These are phyloP conservation scores for Aphidius colemani DNA, from an alignment of 2,888 invertebrate species.

Conservation along the genomic window DNA sequence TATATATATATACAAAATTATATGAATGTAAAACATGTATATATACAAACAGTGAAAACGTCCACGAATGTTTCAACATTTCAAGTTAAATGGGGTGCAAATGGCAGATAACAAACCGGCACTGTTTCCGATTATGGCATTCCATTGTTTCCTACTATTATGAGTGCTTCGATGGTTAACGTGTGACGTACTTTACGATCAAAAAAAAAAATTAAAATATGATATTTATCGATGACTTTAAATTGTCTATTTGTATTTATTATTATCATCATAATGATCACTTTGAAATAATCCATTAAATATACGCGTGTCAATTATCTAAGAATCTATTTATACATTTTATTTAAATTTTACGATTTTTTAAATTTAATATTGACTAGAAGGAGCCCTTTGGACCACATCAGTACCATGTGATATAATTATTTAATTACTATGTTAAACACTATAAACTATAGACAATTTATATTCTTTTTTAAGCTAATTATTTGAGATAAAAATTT, in stretches of 20 bases:
- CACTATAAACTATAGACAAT: not conserved
- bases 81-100: slow-evolving; percentile 61
- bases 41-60: too few species aligned
- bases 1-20: slow-evolving; percentile 24
- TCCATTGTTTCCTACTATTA: slow-evolving; percentile 61
- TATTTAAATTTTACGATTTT: slow-evolving; percentile 11
- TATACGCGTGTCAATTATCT: too few species aligned
- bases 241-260: slow-evolving; percentile 14
- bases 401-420: slow-evolving; percentile 8
- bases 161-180: slow-evolving; percentile 59
- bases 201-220: slow-evolving; percentile 30
- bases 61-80: slow-evolving; percentile 57
- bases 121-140: slow-evolving; percentile 61
- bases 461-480: not conserved
- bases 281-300: too few species aligned
- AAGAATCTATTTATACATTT: not conserved
- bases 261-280: not conserved
- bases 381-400: slow-evolving; percentile 45
- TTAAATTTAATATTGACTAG: slow-evolving; percentile 57
- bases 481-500: not conserved
- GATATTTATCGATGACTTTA: slow-evolving; percentile 26
- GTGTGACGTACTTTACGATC: slow-evolving; percentile 59
- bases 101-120: slow-evolving; percentile 61
- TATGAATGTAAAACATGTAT: slow-evolving; percentile 25
- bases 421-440: not conserved